These are phyloP conservation scores for Morone chrysops DNA, from an alignment of 2,113 vertebrate species.

Conservation along the genomic window DNA sequence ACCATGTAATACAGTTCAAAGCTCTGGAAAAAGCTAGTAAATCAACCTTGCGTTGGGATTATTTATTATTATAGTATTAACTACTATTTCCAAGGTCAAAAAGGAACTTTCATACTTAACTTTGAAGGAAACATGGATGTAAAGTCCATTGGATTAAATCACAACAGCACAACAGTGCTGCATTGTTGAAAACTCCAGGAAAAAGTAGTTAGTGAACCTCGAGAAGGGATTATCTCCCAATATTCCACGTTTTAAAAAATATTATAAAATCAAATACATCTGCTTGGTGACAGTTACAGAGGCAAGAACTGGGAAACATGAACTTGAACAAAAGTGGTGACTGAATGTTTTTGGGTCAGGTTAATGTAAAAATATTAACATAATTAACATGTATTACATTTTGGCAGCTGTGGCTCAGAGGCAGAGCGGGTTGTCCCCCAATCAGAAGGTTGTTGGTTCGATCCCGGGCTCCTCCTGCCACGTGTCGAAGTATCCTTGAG, in stretches of 20 bases:
- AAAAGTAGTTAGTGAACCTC: not conserved
- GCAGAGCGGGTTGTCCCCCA: no score
- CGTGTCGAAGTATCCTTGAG: no score
- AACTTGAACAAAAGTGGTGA: not conserved
- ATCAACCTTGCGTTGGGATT: not conserved
- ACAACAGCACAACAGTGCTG: no score
- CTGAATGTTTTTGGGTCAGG: not conserved
- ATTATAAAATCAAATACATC: not conserved
- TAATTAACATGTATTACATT: no score
- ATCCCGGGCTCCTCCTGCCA: no score
- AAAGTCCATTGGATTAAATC: not conserved
- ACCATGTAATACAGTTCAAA: not conserved
- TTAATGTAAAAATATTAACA: not conserved
- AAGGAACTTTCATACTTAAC: not conserved
- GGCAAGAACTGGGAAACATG: not conserved
- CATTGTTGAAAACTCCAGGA: not conserved
- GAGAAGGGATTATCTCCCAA: not conserved
- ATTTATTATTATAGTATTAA: not conserved
- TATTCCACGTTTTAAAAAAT: not conserved
- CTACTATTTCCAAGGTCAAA: not conserved
- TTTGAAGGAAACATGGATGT: not conserved
- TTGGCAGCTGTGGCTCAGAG: no score
- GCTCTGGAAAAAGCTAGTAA: not conserved
- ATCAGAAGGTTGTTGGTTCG: no score
- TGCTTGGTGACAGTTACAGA: not conserved